Conservation (phyloP, 2,888 invertebrate species). For the Dermolepida albohirtum region DNA sequence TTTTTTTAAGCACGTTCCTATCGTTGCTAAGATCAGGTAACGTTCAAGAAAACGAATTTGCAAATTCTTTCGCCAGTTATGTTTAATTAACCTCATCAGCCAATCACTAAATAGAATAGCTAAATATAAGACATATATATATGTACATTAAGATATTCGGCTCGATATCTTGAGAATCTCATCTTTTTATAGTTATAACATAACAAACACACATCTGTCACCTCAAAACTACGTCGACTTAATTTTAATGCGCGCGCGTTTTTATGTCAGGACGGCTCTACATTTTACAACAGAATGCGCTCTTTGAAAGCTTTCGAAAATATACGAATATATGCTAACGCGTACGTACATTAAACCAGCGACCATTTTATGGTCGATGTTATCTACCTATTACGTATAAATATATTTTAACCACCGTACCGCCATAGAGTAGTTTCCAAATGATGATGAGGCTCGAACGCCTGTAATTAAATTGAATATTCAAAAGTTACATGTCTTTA, state of each 20-base stretch:
- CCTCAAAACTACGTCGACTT: constrained; percentile 8
- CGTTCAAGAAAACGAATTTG: background rate
- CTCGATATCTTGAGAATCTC: constrained; percentile 22
- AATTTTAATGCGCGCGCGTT: constrained; percentile 25
- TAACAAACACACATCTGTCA: constrained; percentile 22
- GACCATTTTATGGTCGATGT: constrained; percentile 35
- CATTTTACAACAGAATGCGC: constrained; percentile 27
- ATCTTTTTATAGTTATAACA: constrained; percentile 12
- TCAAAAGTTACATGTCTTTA: constrained; percentile 35
- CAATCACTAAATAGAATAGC: constrained; percentile 1
- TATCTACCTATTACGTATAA: constrained; percentile 35
- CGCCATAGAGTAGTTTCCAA: constrained; percentile 8
- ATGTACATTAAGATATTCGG: constrained; percentile 23
- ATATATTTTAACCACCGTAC: constrained; percentile 28
- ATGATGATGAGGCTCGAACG: constrained; percentile 16
- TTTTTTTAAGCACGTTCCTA: background rate
- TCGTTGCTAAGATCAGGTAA: no score
- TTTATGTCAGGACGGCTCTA: constrained; percentile 32
- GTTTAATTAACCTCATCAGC: constrained; percentile 16
- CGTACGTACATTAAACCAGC: constrained; percentile 20
- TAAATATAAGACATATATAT: background rate
- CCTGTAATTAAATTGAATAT: constrained; percentile 32
- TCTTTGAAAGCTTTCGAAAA: constrained; percentile 29
- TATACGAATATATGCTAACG: background rate
- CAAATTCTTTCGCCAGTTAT: background rate